Evolutionary conservation across 2,888 invertebrate species (phyloP), one percentile per base, ranked within the genome.

Genomic region (Caenorhabditis afra): DNA sequence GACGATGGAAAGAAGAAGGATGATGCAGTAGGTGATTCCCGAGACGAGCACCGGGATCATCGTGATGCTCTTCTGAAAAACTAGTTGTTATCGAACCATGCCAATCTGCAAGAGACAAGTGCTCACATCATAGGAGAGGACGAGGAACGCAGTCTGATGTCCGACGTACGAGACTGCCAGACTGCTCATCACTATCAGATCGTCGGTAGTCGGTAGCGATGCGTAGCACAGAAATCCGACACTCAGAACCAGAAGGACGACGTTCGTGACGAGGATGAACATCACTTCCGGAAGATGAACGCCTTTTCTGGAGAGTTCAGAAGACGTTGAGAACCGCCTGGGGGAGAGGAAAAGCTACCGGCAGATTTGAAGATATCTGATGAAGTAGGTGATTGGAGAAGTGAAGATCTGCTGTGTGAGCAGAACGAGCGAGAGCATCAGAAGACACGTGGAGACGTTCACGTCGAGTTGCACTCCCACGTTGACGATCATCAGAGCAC

Each of bases 351-450:
- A 7, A 45, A 37, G 45, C 37, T 7, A 68, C 68, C 68, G 41
- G 37, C 68, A 68, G 39, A 68, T 52, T 53, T 68, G 68, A 11
- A 61, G 45, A 16, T 61, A 68, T 44, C 68, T 49, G n/a, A 68
- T 50, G 22, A 52, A 68, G 41, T 44, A 61, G 14, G 41, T 20
- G 20, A 61, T 68, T 0, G 68, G 68, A 14, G 68, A 61, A 1
- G 35, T 14, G 44, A 68, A 68, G 52, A 68, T 68, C 10, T 58
- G 59, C 37, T 68, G 59, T 0, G 68, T 68, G 0, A 68, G 44
- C 2, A 68, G 53, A 20, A 53, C 44, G 0, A 68, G 39, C 0
- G 68, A 68, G n/a, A 29, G 7, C 68, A 68, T 68, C 2, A 68
- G 50, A 22, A 37, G 16, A 12, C 20, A 14, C 44, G 35, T 44